Evolutionary conservation across 2,888 invertebrate species (phyloP).

Genomic region (Latheticus oryzae): DNA sequence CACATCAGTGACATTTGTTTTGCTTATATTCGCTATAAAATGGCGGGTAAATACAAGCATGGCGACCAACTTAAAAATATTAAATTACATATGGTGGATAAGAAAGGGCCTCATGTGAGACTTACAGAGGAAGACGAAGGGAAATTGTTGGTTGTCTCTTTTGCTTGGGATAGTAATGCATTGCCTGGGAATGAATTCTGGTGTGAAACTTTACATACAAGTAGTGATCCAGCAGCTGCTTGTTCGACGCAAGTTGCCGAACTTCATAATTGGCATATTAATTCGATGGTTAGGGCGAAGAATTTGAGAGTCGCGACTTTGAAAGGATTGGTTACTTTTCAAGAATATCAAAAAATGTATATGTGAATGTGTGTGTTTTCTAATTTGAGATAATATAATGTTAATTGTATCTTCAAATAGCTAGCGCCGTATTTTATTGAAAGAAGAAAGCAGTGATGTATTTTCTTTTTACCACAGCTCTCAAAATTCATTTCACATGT

Average conservation of each 20-base stretch:
- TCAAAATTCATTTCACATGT: no score
- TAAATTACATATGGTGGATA: slow-evolving; percentile 66
- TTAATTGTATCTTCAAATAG: no score
- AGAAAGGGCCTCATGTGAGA: slow-evolving; percentile 70
- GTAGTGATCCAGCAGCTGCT: slow-evolving; percentile 74
- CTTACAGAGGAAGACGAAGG: slow-evolving; percentile 64
- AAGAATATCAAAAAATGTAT: slow-evolving; percentile 43
- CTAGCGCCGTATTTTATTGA: no score
- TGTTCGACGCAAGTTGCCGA: slow-evolving; percentile 72
- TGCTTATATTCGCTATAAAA: slow-evolving; percentile 69
- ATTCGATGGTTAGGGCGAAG: slow-evolving; percentile 66
- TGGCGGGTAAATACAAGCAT: slow-evolving; percentile 66
- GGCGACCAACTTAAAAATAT: slow-evolving; percentile 58
- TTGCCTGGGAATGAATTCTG: slow-evolving; percentile 81
- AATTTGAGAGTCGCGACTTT: slow-evolving; percentile 68
- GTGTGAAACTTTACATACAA: slow-evolving; percentile 67
- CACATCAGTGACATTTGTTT: slow-evolving; percentile 75
- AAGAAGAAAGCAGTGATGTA: no score
- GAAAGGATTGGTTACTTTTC: slow-evolving; percentile 47
- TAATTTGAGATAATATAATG: no score
- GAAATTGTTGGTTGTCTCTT: slow-evolving; percentile 49
- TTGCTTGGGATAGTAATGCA: slow-evolving; percentile 78
- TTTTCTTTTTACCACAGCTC: no score
- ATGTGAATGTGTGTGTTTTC: no score
- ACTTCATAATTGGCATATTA: slow-evolving; percentile 72